Evolutionary conservation across 2,888 invertebrate genomes (phyloP).

Genomic region (Bimastos eiseni): DNA sequence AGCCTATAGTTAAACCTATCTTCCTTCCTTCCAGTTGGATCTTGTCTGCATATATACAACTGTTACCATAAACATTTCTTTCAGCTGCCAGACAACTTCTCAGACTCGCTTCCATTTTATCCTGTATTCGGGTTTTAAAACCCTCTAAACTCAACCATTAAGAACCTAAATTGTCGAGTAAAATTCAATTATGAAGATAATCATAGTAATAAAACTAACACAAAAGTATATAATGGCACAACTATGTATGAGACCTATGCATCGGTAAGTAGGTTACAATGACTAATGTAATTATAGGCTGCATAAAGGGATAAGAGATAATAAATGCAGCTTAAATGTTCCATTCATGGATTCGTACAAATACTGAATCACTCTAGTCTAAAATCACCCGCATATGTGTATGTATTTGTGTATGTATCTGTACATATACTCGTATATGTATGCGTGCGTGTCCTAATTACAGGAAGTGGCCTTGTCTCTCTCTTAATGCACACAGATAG

Average conservation of each 20-base stretch:
- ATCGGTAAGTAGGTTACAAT: neutral
- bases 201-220: neutral
- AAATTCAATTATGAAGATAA: neutral
- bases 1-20: too few species aligned
- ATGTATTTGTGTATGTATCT: neutral
- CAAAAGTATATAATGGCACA: neutral
- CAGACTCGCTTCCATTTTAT: neutral
- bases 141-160: too few species aligned
- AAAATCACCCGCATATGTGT: neutral
- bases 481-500: neutral
- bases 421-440: neutral
- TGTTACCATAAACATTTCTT: too few species aligned
- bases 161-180: neutral
- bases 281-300: neutral
- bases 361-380: neutral
- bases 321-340: neutral
- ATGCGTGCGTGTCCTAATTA: neutral
- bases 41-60: too few species aligned
- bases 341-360: slow-evolving; percentile 6
- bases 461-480: neutral
- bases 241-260: neutral
- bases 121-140: neutral
- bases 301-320: neutral
- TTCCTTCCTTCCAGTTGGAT: too few species aligned
- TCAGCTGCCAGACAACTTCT: too few species aligned